Evolutionary conservation across 2,888 invertebrate species (phyloP), one percentile per base, ranked within the genome.

Genomic region (Cyrtodaria siliqua): DNA sequence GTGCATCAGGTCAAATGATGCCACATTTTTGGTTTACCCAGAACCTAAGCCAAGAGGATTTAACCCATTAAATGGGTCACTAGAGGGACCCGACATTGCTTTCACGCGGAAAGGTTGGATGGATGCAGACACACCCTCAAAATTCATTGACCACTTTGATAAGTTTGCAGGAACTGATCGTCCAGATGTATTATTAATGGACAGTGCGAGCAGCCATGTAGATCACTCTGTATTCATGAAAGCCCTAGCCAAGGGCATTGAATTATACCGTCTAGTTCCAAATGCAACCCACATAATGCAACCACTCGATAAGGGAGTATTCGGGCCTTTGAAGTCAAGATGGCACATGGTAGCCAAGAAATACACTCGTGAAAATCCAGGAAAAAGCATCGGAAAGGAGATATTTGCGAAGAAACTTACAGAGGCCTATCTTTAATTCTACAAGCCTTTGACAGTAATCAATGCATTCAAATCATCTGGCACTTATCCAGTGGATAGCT

Each of bases 161-260:
- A 71, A 66, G 27, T 18, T 52, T 50, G 64, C 56, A 12, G 77
- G 70, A 12, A 44, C 53, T 12, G 68, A 82, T 0, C 33, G 73
- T 2, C 73, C 79, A n/a, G 67, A 73, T 4, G 61, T 79, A 2
- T 47, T 79, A 16, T 40, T 76, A n/a, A 40, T 79, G 47, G 70
- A 82, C 63, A 79, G 70, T 67, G 73, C 79, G 16, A 63, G 70
- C 33, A 67, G 73, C 40, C 73, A 70, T 42, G 50, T 83, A 20
- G 57, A 66, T 42, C 63, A 33, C n/a, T 3, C 18, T 14, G 40
- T 68, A 1, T 79, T 80, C 26, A 9, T 62, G 38, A 47, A 63
- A 20, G 81, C 79, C 12, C 63, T 44, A 20, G 23, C 53, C 6
- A 73, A 56, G n/a, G 66, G 68, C 1, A 82, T 76, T 8, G 74